A percentile compares a stretch with the other conserved stretches of the same genome.
Conservation (phyloP, 1,140 invertebrate genomes). For the Scylla paramamosain region DNA sequence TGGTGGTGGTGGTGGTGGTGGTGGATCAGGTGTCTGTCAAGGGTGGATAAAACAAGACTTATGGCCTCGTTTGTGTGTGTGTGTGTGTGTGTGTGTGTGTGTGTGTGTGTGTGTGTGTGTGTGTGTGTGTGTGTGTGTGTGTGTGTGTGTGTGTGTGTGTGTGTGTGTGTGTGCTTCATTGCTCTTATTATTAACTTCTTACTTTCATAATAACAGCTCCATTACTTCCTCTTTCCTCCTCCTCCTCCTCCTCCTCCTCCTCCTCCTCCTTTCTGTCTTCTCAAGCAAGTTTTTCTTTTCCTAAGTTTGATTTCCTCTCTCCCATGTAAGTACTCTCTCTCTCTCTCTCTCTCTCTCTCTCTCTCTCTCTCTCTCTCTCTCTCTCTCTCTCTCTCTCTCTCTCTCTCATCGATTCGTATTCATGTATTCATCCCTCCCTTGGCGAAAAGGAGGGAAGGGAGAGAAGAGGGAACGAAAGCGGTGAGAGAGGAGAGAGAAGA, state of each 20-base stretch:
- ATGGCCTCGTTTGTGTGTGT: neutral
- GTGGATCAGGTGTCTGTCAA: too few species aligned
- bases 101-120: neutral
- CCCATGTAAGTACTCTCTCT: neutral
- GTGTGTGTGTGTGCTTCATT: slow-evolving; percentile 13
- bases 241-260: neutral
- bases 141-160: slow-evolving; percentile 42
- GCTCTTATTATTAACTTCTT: neutral
- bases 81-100: slow-evolving; percentile 42
- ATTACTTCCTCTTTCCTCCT: neutral
- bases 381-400: slow-evolving; percentile 8
- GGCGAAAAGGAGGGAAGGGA: too few species aligned
- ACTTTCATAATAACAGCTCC: too few species aligned
- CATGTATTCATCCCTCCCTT: neutral
- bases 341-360: slow-evolving; percentile 41
- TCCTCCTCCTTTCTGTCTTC: neutral
- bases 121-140: slow-evolving; percentile 44
- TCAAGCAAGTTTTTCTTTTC: neutral
- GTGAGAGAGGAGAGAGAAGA: too few species aligned
- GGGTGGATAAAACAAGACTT: neutral
- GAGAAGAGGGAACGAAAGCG: too few species aligned
- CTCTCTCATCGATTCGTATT: neutral
- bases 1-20: neutral
- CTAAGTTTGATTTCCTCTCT: neutral
- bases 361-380: neutral